phyloP scores from a whole-genome alignment of 2,797 vertebrate species.

The Orientallactaga sibirica region DNA sequence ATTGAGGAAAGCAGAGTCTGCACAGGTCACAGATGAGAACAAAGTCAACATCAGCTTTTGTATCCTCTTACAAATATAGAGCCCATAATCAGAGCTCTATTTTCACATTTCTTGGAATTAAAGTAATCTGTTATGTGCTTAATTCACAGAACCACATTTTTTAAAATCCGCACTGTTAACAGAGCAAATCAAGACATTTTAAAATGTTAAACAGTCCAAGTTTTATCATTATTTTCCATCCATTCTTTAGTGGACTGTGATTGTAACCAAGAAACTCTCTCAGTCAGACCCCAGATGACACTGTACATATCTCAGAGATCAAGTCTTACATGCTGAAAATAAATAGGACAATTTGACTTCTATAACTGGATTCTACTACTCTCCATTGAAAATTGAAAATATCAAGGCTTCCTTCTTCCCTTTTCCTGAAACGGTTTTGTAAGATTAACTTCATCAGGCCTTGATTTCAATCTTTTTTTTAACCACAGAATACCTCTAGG shows the following conservation, averaged over 20 bases:
- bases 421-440: conserved; percentile 45
- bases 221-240: background rate
- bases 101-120: conserved; percentile 27
- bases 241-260: background rate
- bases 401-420: conserved; percentile 1
- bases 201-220: background rate
- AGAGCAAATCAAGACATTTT: background rate
- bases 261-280: background rate
- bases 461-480: conserved; percentile 45
- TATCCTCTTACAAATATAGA: background rate
- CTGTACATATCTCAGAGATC: background rate
- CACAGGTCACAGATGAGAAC: background rate
- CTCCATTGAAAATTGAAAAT: background rate
- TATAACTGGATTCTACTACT: background rate
- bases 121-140: background rate
- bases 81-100: background rate
- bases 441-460: conserved; percentile 37
- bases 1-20: background rate
- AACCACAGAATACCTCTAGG: conserved; percentile 39
- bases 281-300: background rate
- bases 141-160: background rate
- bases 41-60: background rate
- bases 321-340: conserved; percentile 13
- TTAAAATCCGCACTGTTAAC: background rate
- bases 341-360: background rate